Evolutionary conservation across 2,113 vertebrate genomes (phyloP).

Genomic region (Ptilorrhoa leucosticta): DNA sequence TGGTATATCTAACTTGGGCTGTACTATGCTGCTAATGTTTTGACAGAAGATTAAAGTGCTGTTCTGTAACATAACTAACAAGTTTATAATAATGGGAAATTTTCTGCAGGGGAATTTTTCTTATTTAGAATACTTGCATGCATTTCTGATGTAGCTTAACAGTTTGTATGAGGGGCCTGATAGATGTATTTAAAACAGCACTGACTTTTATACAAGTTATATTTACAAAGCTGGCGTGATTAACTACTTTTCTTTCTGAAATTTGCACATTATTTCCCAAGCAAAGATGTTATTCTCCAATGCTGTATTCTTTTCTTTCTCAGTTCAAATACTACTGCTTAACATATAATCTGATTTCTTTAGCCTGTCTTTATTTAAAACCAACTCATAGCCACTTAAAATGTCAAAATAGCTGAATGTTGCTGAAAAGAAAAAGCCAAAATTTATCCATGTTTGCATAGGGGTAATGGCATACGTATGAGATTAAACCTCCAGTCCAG

Average conservation of each 20-base stretch:
- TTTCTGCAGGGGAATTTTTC: neutral
- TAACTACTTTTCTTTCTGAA: neutral
- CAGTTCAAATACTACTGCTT: neutral
- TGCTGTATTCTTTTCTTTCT: neutral
- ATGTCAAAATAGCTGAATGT: constrained; percentile 20
- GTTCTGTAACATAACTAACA: neutral
- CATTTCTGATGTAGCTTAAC: neutral
- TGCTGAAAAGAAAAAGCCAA: neutral
- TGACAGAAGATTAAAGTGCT: neutral
- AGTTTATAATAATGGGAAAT: neutral
- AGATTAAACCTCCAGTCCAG: constrained; percentile 32
- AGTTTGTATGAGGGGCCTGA: neutral
- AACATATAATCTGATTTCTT: constrained; percentile 15
- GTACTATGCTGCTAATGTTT: neutral
- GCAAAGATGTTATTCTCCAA: neutral
- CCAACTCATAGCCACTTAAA: constrained; percentile 9
- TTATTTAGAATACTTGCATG: neutral
- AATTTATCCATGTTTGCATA: neutral
- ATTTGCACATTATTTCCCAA: neutral
- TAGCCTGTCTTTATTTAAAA: constrained; percentile 9
- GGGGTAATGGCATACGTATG: neutral
- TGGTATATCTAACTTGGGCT: neutral
- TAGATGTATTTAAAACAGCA: neutral
- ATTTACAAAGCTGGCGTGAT: neutral
- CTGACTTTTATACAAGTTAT: neutral